phyloP scores from a whole-genome alignment of 2,888 invertebrate species.

The Clostera curtula region DNA sequence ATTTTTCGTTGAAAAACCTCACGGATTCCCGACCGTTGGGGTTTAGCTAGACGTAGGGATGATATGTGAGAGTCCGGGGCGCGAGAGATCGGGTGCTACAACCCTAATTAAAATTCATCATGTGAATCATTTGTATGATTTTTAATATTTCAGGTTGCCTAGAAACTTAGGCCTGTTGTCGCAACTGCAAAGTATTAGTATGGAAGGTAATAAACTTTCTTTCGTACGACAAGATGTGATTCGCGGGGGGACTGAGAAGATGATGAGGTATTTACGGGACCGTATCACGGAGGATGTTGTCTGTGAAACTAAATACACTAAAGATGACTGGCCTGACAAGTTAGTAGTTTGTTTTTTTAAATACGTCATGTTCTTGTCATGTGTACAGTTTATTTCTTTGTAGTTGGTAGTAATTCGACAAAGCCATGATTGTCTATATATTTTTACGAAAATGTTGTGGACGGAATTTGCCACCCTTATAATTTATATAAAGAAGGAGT shows the following conservation, averaged over 20 bases:
- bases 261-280: constrained; percentile 85
- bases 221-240: constrained; percentile 89
- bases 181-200: constrained; percentile 85
- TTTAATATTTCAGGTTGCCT: constrained; percentile 41
- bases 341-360: constrained; percentile 29
- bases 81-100: no score
- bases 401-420: no score
- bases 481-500: no score
- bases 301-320: constrained; percentile 40
- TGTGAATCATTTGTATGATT: background rate
- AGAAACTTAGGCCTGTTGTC: constrained; percentile 75
- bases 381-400: no score
- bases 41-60: background rate
- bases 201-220: constrained; percentile 91
- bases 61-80: no score
- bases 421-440: no score
- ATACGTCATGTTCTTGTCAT: no score
- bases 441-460: no score
- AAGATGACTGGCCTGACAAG: constrained; percentile 73
- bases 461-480: no score
- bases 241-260: constrained; percentile 86
- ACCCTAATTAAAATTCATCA: no score
- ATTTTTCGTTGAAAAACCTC: no score
- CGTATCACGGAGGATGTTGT: constrained; percentile 67
- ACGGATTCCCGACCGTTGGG: background rate